Percentiles rank a stretch among this genome's conserved stretches.
Evolutionary conservation across 2,113 vertebrate species (phyloP).

Genomic region (Turnix velox): DNA sequence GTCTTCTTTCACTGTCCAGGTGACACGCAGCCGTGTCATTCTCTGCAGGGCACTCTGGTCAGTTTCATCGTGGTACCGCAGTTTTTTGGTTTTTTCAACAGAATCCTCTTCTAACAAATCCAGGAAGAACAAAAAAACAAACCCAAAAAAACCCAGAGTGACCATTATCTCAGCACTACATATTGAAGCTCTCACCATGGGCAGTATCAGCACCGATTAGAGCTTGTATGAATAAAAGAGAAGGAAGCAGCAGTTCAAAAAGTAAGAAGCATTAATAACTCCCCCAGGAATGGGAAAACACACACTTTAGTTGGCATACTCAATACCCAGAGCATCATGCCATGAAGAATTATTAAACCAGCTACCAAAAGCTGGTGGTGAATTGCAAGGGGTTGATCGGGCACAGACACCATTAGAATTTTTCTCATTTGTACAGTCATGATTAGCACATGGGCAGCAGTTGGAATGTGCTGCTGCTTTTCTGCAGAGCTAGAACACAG

Average conservation of each 20-base stretch:
- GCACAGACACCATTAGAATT: not conserved
- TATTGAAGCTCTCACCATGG: not conserved
- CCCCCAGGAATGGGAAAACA: not conserved
- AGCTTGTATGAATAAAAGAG: not conserved
- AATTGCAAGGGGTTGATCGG: not conserved
- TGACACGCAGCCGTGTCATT: constrained; percentile 90
- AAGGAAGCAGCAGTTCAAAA: not conserved
- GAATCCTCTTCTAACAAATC: not conserved
- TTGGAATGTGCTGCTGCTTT: not conserved
- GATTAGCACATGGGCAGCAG: not conserved
- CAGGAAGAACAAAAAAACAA: not conserved
- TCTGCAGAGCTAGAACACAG: not conserved
- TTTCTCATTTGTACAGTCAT: not conserved
- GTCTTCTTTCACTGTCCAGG: constrained; percentile 90
- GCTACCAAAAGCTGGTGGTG: not conserved
- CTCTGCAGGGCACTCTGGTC: constrained; percentile 87
- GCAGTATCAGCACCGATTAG: not conserved
- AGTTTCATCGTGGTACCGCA: constrained; percentile 83
- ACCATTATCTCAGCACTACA: not conserved
- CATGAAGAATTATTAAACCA: not conserved
- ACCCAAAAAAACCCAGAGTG: too few species aligned
- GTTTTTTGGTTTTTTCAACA: constrained; percentile 61
- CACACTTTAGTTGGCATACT: not conserved
- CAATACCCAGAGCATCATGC: not conserved
- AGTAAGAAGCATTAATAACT: not conserved